Evolutionary conservation across 2,888 invertebrate species (phyloP).

Genomic region (Resseliella maxima): DNA sequence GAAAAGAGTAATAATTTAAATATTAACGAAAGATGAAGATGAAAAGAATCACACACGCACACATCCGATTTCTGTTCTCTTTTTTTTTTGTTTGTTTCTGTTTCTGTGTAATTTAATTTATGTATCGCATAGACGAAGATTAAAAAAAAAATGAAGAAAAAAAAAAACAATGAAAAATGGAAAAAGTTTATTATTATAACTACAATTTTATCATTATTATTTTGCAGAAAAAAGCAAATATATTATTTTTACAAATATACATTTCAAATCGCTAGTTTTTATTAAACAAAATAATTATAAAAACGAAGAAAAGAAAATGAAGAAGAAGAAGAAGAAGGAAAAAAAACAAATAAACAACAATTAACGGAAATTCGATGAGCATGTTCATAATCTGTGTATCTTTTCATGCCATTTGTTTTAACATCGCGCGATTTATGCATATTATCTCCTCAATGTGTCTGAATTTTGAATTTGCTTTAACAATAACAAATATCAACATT

Average conservation of each 20-base stretch:
- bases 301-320: neutral
- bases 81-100: slow-evolving; percentile 38
- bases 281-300: neutral
- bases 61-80: slow-evolving; percentile 40
- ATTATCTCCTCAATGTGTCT: neutral
- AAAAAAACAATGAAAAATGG: neutral
- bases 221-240: slow-evolving; percentile 47
- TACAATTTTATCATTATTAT: slow-evolving; percentile 51
- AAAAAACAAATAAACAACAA: no score
- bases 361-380: no score
- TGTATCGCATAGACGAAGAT: neutral
- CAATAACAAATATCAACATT: no score
- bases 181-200: slow-evolving; percentile 43
- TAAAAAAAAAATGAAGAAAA: slow-evolving; percentile 7
- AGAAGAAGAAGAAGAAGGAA: no score
- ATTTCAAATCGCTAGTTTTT: slow-evolving; percentile 51
- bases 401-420: no score
- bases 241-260: slow-evolving; percentile 55
- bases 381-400: no score
- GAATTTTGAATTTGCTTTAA: neutral
- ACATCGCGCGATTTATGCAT: no score
- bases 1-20: neutral
- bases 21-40: neutral
- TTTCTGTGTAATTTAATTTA: slow-evolving; percentile 50
- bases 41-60: neutral